Percentiles rank a stretch among this genome's conserved stretches.
These are phyloP conservation scores for Stenichneumon culpator DNA, from an alignment of 2,888 invertebrate species.

Conservation along the genomic window DNA sequence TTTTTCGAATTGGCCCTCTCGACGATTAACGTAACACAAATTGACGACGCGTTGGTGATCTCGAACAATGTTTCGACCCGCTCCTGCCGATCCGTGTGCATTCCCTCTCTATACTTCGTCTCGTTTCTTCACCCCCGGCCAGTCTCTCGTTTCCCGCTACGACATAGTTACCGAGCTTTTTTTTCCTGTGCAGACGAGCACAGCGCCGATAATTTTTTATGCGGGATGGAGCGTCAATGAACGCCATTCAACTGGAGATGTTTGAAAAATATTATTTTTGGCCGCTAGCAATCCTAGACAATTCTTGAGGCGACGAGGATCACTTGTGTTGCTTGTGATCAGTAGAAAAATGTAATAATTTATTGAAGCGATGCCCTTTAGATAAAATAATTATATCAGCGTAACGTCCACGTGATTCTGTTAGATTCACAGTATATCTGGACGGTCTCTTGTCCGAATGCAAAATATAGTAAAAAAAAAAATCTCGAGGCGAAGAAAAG, in stretches of 20 bases:
- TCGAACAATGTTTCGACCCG: conserved; percentile 70
- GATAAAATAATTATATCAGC: background rate
- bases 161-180: conserved; percentile 2
- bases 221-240: conserved; percentile 41
- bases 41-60: conserved; percentile 70
- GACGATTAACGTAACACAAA: conserved; percentile 62
- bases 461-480: background rate
- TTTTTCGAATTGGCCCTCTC: conserved; percentile 56
- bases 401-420: background rate
- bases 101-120: background rate
- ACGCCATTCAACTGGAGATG: conserved; percentile 33
- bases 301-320: background rate
- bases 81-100: conserved; percentile 13
- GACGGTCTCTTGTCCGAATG: background rate
- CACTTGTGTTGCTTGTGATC: background rate
- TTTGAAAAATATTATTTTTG: background rate
- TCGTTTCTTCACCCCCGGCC: conserved; percentile 19
- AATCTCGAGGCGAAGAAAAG: background rate
- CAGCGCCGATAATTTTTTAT: background rate
- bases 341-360: background rate
- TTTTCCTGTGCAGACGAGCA: background rate
- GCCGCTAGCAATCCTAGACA: background rate
- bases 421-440: background rate
- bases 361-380: background rate
- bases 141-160: conserved; percentile 1